These are phyloP conservation scores for Luffia ferchaultella DNA, from an alignment of 2,888 invertebrate species.

Conservation along the genomic window DNA sequence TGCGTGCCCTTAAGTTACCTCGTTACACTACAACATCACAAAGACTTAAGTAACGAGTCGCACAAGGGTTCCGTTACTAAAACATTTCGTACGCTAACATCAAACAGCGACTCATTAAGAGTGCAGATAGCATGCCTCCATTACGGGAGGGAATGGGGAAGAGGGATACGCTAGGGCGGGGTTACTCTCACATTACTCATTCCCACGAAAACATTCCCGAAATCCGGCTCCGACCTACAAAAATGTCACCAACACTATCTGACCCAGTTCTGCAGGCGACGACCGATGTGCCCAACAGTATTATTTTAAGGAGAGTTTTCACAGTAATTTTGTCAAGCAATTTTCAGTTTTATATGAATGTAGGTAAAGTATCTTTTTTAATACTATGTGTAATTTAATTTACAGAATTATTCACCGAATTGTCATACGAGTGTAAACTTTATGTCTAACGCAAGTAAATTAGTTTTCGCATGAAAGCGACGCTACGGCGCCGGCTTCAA, in stretches of 20 bases:
- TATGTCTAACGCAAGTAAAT: conserved; percentile 49
- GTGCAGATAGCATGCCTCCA: neutral
- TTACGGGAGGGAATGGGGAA: neutral
- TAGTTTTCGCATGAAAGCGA: conserved; percentile 23
- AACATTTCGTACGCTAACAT: neutral
- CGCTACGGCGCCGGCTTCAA: conserved; percentile 12
- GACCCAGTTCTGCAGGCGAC: conserved; percentile 38
- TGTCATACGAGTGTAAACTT: conserved; percentile 58
- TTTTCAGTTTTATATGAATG: neutral
- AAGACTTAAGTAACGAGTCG: neutral
- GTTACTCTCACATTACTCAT: conserved; percentile 24
- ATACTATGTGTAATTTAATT: conserved; percentile 37
- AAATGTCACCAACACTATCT: conserved; percentile 45
- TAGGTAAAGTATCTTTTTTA: neutral
- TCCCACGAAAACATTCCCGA: conserved; percentile 34
- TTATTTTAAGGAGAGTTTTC: conserved; percentile 53
- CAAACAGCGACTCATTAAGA: neutral
- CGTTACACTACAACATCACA: too few relatives aligned
- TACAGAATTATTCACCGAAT: conserved; percentile 58
- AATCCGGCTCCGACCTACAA: conserved; percentile 41
- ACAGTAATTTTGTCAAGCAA: neutral
- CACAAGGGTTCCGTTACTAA: neutral
- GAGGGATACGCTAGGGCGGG: neutral
- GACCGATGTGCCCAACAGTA: conserved; percentile 33
- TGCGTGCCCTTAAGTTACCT: too few relatives aligned